A percentile compares a stretch with the other conserved stretches of the same genome.
Conservation (phyloP, 2,113 vertebrate genomes). For the Zapus hudsonius region DNA sequence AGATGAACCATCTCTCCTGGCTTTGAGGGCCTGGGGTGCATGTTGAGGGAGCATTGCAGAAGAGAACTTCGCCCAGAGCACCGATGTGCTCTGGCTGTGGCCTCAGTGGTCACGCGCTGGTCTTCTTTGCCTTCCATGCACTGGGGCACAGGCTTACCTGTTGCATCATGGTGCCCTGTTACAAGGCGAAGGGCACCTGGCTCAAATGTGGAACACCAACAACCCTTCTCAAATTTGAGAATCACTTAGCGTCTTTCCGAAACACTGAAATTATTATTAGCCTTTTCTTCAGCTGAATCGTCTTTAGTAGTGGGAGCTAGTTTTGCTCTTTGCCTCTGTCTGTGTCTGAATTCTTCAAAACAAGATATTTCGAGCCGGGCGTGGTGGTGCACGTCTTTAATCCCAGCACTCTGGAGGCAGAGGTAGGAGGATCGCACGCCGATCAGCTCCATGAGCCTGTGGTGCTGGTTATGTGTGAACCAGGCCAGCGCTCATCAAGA, state of each 20-base stretch:
- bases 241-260: conserved; percentile 12
- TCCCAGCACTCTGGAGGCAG: too few relatives aligned
- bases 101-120: fast-evolving
- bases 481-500: background rate
- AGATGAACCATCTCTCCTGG: background rate
- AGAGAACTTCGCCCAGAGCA: background rate
- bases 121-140: background rate
- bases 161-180: background rate
- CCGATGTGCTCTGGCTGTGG: background rate
- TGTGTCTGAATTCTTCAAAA: conserved; percentile 1
- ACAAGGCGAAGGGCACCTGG: background rate
- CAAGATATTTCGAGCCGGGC: conserved; percentile 31
- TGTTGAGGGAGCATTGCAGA: background rate
- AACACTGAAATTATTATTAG: background rate
- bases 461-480: background rate
- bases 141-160: background rate
- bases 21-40: background rate
- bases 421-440: too few relatives aligned
- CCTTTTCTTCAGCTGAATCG: background rate
- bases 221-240: background rate
- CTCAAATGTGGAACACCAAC: background rate
- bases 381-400: too few relatives aligned
- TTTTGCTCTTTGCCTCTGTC: background rate
- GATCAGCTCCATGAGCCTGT: background rate
- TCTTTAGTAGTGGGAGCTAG: background rate